Conservation (phyloP, 2,888 invertebrate species). For the Tryphoninae sp. region DNA sequence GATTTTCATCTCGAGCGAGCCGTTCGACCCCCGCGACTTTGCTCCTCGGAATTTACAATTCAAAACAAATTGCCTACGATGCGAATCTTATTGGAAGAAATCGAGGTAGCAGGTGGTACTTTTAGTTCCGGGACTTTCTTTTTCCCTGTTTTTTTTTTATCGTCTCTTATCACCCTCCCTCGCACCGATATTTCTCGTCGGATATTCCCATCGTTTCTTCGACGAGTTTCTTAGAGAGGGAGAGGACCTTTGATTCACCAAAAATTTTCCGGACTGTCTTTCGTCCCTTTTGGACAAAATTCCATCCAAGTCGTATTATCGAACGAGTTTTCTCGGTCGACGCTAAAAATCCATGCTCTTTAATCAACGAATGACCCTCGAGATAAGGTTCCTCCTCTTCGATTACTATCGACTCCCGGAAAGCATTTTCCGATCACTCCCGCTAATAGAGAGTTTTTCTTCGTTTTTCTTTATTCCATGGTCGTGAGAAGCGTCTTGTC, state of each 20-base stretch:
- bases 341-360: not conserved
- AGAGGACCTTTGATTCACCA: not conserved
- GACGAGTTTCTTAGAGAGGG: not conserved
- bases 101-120: constrained; percentile 21
- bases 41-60: constrained; percentile 42
- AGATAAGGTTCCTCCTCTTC: not conserved
- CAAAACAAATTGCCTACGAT: constrained; percentile 43
- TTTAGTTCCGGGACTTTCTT: constrained; percentile 8
- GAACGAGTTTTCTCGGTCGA: not conserved
- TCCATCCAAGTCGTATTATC: not conserved
- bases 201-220: not conserved
- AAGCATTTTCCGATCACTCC: too few species aligned
- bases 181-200: not conserved
- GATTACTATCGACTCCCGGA: not conserved
- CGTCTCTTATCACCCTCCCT: not conserved
- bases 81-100: constrained; percentile 43
- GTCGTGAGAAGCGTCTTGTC: not conserved
- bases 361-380: not conserved
- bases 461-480: too few species aligned
- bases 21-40: not conserved
- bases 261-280: not conserved
- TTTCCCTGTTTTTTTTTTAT: not conserved
- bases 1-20: constrained; percentile 22
- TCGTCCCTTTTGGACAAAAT: not conserved
- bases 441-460: too few species aligned